Evolutionary conservation across 2,797 vertebrate species (phyloP), one percentile per base, ranked within the genome.

Genomic region (Periophthalmus magnuspinnatus): DNA sequence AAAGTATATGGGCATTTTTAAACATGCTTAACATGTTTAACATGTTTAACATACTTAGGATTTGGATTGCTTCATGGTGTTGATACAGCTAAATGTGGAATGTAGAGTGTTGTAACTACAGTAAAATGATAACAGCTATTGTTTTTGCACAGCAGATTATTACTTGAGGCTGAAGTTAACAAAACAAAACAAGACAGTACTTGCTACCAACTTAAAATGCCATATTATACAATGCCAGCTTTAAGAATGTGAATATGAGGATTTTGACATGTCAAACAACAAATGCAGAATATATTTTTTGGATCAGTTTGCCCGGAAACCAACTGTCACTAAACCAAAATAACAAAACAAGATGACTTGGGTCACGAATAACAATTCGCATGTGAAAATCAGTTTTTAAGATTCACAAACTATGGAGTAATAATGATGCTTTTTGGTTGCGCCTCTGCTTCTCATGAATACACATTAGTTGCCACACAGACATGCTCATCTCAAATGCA

Each of bases 401-500:
- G n/a, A 63, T 24, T 63, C 61, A 45, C 61, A 52, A 65, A 52
- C 63, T 50, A 64, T 32, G 14, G 62, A 64, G 41, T 64, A 64
- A 64, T 65, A 50, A 65, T 65, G 63, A 33, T 65, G 47, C 63
- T 65, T 65, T 84, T 68, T 75, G 70, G 71, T 77, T 45, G 74
- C 57, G 75, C 45, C 68, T 57, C 68, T 80, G 74, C 76, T 74
- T 41, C 72, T 67, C 68, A 68, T 72, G 70, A 65, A 73, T 74
- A 72, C 61, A 71, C 74, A 82, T 73, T 75, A 82, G 79, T 48
- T 71, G 77, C 72, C 75, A 74, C 62, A 58, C 70, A 80, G 69
- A 77, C 67, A 68, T 77, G 70, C 86, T 87, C 77, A 86, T 89
- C 81, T 70, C 47, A 74, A 73, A 89, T 86, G 75, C 84, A 79